These are phyloP conservation scores for Mythimna ferrago DNA, from an alignment of 2,888 invertebrate species.

Conservation along the genomic window DNA sequence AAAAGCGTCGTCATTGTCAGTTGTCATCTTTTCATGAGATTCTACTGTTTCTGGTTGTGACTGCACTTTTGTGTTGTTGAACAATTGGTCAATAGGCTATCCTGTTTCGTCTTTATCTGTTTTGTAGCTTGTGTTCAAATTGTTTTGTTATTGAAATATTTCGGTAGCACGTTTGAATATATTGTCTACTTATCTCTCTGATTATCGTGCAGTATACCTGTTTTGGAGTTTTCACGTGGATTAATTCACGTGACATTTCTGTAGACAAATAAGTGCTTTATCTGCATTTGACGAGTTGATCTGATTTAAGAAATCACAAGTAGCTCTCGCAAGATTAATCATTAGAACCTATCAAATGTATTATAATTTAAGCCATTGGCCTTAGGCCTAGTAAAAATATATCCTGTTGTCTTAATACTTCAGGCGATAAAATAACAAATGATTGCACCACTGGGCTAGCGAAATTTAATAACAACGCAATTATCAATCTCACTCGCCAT, in stretches of 20 bases:
- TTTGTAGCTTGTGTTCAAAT: background rate
- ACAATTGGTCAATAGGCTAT: constrained; percentile 25
- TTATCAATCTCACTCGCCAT: constrained; percentile 53
- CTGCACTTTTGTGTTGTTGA: constrained; percentile 4
- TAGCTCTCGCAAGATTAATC: constrained; percentile 18
- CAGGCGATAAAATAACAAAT: constrained; percentile 31
- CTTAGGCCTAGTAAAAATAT: constrained; percentile 20
- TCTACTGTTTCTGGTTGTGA: constrained; percentile 20
- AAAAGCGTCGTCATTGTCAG: constrained; percentile 40
- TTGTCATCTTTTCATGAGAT: constrained; percentile 23
- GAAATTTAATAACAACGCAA: constrained; percentile 49
- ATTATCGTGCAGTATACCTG: background rate
- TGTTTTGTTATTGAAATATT: constrained; percentile 19
- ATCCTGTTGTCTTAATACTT: constrained; percentile 20
- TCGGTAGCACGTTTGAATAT: background rate
- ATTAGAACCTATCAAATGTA: constrained; percentile 18
- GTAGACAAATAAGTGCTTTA: constrained; percentile 3
- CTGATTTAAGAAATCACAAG: constrained; percentile 15
- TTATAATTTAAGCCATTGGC: constrained; percentile 9
- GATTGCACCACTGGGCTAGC: constrained; percentile 21
- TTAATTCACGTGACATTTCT: background rate
- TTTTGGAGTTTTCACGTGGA: constrained; percentile 14
- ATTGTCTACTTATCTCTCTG: constrained; percentile 14
- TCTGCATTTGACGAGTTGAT: constrained; percentile 4
- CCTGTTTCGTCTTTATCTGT: constrained; percentile 5